Conservation (phyloP, 35 echinoderm and acorn worm genomes). For the Amphiura filiformis region DNA sequence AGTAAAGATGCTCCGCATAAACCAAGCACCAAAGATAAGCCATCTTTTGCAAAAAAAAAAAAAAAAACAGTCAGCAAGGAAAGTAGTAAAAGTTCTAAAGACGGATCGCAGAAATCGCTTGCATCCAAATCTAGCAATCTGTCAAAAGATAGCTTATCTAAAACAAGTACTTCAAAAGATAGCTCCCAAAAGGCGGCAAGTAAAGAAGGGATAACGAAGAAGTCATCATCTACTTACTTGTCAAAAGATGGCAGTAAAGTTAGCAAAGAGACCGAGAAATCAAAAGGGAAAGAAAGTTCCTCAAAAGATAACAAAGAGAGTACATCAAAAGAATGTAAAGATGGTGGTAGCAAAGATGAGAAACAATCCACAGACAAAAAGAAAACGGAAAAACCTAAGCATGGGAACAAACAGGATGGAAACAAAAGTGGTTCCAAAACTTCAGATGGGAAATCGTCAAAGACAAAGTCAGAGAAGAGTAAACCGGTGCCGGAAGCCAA, state of each 20-base stretch:
- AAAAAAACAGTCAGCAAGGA: background rate
- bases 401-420: slow-evolving; percentile 2
- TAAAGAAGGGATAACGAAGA: background rate
- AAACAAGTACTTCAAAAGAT: background rate
- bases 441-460: slow-evolving; percentile 30
- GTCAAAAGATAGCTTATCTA: background rate
- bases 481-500: slow-evolving; percentile 45
- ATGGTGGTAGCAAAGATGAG: slow-evolving; percentile 17
- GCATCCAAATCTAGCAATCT: background rate
- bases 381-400: slow-evolving; percentile 18
- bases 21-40: background rate
- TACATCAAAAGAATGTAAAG: too few relatives aligned
- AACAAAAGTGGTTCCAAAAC: slow-evolving; percentile 20
- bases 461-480: slow-evolving; percentile 48
- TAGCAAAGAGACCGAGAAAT: background rate
- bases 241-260: background rate
- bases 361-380: background rate
- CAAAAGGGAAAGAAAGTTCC: background rate
- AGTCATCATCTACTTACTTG: background rate
- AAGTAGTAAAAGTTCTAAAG: slow-evolving; percentile 13
- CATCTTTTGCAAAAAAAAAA: background rate
- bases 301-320: too few relatives aligned
- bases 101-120: background rate
- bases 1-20: slow-evolving; percentile 3
- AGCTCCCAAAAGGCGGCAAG: background rate